phyloP scores from a whole-genome alignment of 1,140 invertebrate species.

The Rhagoletis zephyria region DNA sequence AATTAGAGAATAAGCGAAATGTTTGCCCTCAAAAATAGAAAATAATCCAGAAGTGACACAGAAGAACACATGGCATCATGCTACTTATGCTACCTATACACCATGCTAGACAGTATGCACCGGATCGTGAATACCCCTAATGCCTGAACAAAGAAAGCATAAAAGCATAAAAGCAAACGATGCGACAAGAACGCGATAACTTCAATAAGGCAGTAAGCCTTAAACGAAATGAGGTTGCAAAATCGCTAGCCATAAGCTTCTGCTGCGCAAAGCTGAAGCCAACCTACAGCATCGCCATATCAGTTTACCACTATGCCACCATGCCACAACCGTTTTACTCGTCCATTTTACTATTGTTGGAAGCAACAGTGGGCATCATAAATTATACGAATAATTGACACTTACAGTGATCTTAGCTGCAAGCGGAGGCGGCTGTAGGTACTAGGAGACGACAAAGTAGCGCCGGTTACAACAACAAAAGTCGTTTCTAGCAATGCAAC shows the following conservation, averaged over 20 bases:
- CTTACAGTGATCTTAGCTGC: constrained; percentile 12
- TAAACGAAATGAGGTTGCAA: constrained; percentile 40
- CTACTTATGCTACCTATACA: too few relatives aligned
- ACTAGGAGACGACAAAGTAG: neutral
- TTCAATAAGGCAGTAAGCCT: constrained; percentile 37
- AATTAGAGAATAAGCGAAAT: too few relatives aligned
- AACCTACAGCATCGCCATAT: neutral
- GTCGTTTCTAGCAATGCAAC: neutral
- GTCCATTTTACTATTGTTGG: neutral
- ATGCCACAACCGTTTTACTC: constrained; percentile 26
- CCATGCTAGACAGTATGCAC: too few relatives aligned
- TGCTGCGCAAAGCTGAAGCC: constrained; percentile 15
- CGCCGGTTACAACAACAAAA: neutral
- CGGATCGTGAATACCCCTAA: neutral
- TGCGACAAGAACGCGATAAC: constrained; percentile 8
- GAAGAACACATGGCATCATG: too few relatives aligned
- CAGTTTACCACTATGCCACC: neutral
- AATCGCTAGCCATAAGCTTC: constrained; percentile 16
- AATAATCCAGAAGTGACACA: too few relatives aligned
- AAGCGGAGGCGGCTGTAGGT: neutral
- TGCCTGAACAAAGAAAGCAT: neutral
- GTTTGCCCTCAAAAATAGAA: too few relatives aligned
- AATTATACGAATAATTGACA: constrained; percentile 54
- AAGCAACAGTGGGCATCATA: constrained; percentile 40
- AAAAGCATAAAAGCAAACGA: neutral